A percentile compares a stretch with the other conserved stretches of the same genome.
Evolutionary conservation across 2,113 vertebrate genomes (phyloP).

Genomic region (Solea solea): DNA sequence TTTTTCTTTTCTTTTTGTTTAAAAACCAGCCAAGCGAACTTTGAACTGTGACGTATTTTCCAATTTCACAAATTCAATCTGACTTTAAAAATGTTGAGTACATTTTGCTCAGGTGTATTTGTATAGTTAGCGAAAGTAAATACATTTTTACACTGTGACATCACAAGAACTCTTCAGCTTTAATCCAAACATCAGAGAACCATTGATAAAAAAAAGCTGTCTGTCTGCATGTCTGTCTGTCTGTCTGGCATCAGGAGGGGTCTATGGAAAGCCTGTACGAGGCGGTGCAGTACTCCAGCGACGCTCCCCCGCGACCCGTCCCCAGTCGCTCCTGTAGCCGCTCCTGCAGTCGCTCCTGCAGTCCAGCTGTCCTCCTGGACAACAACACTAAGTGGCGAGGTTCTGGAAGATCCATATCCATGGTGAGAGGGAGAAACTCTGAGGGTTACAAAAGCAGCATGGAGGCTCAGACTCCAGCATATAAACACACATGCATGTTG

Average conservation of each 20-base stretch:
- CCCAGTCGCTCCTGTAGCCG: conserved; percentile 67
- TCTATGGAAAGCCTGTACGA: conserved; percentile 95
- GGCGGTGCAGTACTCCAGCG: conserved; percentile 81
- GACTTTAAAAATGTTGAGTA: too few relatives aligned
- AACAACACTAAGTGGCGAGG: conserved; percentile 58
- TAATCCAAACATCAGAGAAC: conserved; percentile 2
- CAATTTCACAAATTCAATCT: too few relatives aligned
- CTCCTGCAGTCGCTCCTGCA: conserved; percentile 67
- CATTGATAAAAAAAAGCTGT: too few relatives aligned
- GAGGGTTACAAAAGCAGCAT: neutral
- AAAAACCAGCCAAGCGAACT: too few relatives aligned
- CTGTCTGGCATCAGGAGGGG: conserved; percentile 83
- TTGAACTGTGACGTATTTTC: too few relatives aligned
- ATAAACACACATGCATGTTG: too few relatives aligned
- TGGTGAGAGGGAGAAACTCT: conserved; percentile 76
- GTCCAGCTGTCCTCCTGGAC: conserved; percentile 60
- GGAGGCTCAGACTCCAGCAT: neutral
- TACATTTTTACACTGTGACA: neutral
- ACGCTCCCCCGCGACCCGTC: conserved; percentile 64
- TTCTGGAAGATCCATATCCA: conserved; percentile 74
- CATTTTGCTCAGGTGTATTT: too few relatives aligned
- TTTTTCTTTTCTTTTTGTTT: too few relatives aligned
- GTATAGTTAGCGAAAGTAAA: too few relatives aligned
- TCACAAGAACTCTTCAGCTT: conserved; percentile 3
- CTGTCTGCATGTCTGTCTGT: conserved; percentile 13